Conservation (phyloP, 2,113 vertebrate genomes). For the Gallinago undulata region DNA sequence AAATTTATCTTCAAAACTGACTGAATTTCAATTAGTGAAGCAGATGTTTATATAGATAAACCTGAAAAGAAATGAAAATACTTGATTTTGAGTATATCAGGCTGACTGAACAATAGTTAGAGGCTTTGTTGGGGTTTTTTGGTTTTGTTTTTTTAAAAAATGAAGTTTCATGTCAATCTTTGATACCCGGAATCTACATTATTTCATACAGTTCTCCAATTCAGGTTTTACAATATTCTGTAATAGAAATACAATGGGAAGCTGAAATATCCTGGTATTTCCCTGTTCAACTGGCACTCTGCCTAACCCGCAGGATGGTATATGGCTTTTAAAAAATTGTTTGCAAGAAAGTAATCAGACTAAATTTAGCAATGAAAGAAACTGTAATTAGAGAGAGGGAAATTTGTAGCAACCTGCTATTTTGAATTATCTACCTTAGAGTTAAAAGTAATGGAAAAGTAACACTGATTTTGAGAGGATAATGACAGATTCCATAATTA, state of each 20-base stretch:
- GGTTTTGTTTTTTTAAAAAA: neutral
- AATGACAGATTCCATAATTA: conserved; percentile 13
- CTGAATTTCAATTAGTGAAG: neutral
- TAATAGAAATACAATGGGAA: neutral
- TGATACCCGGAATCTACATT: neutral
- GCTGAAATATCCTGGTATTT: neutral
- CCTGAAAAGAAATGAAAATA: neutral
- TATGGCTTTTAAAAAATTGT: neutral
- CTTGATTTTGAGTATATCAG: neutral
- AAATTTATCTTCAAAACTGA: neutral
- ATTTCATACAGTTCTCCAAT: neutral
- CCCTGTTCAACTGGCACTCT: neutral
- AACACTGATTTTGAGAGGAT: conserved; percentile 15
- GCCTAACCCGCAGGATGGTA: neutral
- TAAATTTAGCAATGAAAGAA: conserved; percentile 5
- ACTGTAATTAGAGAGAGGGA: neutral
- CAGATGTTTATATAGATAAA: neutral
- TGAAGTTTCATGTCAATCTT: neutral
- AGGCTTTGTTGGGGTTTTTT: neutral
- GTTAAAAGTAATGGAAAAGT: neutral
- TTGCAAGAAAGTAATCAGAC: neutral
- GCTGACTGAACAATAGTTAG: neutral
- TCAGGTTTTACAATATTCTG: neutral
- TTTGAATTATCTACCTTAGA: neutral
- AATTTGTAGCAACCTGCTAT: neutral